These are phyloP conservation scores for Chrysocyon brachyurus DNA, from an alignment of 2,797 vertebrate genomes.

Conservation along the genomic window DNA sequence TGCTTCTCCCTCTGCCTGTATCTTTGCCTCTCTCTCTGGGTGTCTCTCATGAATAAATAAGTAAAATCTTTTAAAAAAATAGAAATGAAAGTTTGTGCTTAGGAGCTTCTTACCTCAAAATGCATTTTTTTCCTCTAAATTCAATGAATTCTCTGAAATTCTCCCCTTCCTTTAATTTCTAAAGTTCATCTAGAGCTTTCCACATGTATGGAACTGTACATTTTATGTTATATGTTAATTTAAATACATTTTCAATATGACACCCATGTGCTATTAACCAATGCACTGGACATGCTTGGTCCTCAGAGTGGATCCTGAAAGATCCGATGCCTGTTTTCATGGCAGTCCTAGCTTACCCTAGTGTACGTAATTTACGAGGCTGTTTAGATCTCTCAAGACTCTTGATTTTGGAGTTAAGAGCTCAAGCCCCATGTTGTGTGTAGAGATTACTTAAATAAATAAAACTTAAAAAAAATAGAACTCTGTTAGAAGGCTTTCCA, in stretches of 20 bases:
- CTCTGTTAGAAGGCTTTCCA: background rate
- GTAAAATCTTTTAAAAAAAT: background rate
- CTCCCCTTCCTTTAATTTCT: background rate
- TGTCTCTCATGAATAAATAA: too few relatives aligned
- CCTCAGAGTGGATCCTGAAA: background rate
- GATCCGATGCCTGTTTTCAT: too few relatives aligned
- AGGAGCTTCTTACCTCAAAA: background rate
- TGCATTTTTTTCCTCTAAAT: background rate
- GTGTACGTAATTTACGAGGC: background rate
- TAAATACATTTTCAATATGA: background rate
- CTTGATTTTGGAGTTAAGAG: background rate
- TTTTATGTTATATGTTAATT: conserved; percentile 6
- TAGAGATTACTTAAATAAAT: background rate
- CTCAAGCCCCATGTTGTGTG: background rate
- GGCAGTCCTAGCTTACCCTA: background rate
- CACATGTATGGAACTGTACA: background rate
- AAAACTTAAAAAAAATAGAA: background rate
- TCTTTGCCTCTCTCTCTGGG: too few relatives aligned
- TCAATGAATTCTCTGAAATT: background rate
- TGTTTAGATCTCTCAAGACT: background rate
- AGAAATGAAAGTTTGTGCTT: conserved; percentile 14
- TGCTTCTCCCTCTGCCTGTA: too few relatives aligned
- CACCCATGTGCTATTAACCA: background rate
- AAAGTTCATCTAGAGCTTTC: conserved; percentile 17
- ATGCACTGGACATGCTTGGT: background rate